A percentile compares a stretch with the other conserved stretches of the same genome.
Conservation (phyloP, 64 coral and sea anemone species). For the Stylophora pistillata region DNA sequence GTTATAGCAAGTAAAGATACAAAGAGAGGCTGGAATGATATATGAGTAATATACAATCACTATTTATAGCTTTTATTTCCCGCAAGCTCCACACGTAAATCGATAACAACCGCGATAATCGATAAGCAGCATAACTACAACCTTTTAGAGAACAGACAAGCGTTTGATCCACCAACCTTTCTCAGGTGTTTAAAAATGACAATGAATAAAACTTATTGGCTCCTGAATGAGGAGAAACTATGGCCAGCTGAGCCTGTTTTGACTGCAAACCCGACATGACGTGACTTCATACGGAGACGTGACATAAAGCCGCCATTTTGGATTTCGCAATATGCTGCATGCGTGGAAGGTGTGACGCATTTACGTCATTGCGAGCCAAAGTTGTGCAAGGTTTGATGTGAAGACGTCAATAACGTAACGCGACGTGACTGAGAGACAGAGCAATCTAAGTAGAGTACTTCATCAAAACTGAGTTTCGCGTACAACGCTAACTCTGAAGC, state of each 20-base stretch:
- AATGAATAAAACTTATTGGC: background rate
- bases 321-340: slow-evolving; percentile 27
- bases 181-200: too few species aligned
- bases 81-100: too few species aligned
- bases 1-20: too few species aligned
- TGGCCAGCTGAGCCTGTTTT: background rate
- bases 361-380: slow-evolving; percentile 25
- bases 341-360: slow-evolving; percentile 41
- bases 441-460: background rate
- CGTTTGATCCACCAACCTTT: too few species aligned
- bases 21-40: too few species aligned
- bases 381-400: background rate
- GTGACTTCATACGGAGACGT: slow-evolving; percentile 15
- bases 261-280: background rate
- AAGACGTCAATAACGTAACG: slow-evolving; percentile 34
- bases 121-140: too few species aligned
- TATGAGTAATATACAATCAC: too few species aligned
- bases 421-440: background rate
- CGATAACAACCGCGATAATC: too few species aligned
- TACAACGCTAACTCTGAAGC: background rate
- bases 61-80: too few species aligned
- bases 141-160: too few species aligned
- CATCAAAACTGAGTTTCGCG: background rate
- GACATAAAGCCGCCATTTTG: background rate
- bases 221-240: background rate